Conservation (phyloP, 2,888 invertebrate species). For the Melinaea menophilus region DNA sequence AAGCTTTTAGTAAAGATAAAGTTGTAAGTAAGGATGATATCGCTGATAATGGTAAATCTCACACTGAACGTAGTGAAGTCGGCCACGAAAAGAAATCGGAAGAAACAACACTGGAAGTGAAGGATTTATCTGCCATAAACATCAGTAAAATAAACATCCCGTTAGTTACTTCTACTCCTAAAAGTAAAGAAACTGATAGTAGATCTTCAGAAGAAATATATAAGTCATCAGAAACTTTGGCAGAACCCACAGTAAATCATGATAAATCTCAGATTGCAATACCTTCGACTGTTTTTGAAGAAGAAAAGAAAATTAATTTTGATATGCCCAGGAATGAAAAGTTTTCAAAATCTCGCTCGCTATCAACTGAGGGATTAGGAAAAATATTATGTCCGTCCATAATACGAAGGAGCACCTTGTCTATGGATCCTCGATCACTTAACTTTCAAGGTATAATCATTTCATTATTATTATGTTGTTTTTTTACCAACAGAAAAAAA, state of each 20-base stretch:
- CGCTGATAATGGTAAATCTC: constrained; percentile 23
- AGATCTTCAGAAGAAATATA: constrained; percentile 33
- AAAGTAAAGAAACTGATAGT: constrained; percentile 37
- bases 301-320: constrained; percentile 9
- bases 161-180: constrained; percentile 16
- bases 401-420: constrained; percentile 61
- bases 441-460: constrained; percentile 40
- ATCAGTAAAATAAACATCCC: constrained; percentile 17
- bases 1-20: background rate
- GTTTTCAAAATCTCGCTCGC: constrained; percentile 3
- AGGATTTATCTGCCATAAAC: constrained; percentile 3
- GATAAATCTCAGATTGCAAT: background rate
- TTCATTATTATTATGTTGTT: background rate
- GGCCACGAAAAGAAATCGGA: background rate
- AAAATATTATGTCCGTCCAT: constrained; percentile 35
- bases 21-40: constrained; percentile 25
- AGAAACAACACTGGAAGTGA: constrained; percentile 10
- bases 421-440: constrained; percentile 44
- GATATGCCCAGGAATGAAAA: constrained; percentile 14
- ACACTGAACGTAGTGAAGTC: background rate
- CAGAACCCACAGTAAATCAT: background rate
- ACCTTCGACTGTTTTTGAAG: background rate
- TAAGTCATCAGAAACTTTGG: background rate
- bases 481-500: too few relatives aligned
- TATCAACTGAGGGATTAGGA: constrained; percentile 38